Conservation (phyloP, 2,888 invertebrate species). For the Lingula anatina region DNA sequence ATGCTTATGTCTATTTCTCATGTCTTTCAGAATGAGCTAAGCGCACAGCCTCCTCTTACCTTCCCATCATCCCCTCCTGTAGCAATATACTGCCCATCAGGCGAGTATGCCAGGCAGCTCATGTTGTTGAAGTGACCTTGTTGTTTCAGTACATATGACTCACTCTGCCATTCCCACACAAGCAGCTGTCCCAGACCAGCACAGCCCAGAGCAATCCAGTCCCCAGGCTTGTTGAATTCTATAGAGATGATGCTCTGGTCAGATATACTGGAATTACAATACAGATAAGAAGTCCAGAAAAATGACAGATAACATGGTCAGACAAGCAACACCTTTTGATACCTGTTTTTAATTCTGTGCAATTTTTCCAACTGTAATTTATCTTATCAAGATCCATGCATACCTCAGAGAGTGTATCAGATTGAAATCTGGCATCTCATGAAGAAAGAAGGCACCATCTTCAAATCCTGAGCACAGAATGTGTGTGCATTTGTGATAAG, state of each 20-base stretch:
- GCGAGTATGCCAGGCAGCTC: conserved; percentile 84
- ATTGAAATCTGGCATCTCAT: conserved; percentile 90
- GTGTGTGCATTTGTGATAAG: conserved; percentile 74
- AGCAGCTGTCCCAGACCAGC: conserved; percentile 82
- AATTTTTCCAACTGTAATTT: too few relatives aligned
- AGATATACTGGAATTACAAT: conserved; percentile 64
- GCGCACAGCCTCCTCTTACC: too few relatives aligned
- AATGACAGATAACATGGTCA: too few relatives aligned
- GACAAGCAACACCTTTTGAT: too few relatives aligned
- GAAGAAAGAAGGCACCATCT: conserved; percentile 85
- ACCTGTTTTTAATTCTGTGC: too few relatives aligned
- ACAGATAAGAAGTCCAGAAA: neutral
- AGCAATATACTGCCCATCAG: conserved; percentile 84
- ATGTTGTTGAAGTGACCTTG: conserved; percentile 92
- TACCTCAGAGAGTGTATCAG: conserved; percentile 76
- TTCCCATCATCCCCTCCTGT: conserved; percentile 93
- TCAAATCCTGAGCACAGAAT: conserved; percentile 86
- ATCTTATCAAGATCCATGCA: too few relatives aligned
- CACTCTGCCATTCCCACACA: conserved; percentile 99
- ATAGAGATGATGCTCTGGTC: conserved; percentile 77
- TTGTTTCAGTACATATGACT: conserved; percentile 96
- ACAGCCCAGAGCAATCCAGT: conserved; percentile 95
- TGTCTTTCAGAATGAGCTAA: too few relatives aligned
- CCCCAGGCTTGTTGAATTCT: conserved; percentile 78
- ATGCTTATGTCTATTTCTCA: too few relatives aligned